These are phyloP conservation scores for Noctua pronuba DNA, from an alignment of 2,888 invertebrate genomes.

Conservation along the genomic window DNA sequence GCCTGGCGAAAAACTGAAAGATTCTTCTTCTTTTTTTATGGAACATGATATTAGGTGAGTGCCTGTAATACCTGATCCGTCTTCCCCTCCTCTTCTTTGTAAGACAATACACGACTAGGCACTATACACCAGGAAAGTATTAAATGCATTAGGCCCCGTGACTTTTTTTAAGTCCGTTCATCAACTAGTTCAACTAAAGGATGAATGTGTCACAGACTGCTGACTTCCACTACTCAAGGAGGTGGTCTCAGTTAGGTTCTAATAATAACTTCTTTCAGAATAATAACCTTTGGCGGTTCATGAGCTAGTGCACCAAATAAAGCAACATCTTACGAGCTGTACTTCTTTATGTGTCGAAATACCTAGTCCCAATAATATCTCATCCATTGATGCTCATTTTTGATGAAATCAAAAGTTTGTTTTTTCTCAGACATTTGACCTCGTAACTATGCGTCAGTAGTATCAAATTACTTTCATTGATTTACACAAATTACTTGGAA, in stretches of 20 bases:
- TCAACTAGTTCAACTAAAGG: background rate
- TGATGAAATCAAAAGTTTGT: background rate
- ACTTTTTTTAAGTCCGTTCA: background rate
- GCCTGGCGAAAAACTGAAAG: background rate
- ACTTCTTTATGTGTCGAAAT: background rate
- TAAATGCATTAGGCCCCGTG: background rate
- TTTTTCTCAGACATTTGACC: background rate
- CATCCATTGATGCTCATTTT: background rate
- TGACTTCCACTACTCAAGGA: background rate
- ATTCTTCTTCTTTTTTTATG: background rate
- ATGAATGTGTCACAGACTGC: too few species aligned
- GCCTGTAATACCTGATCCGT: background rate
- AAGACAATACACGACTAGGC: background rate
- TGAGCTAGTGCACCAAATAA: background rate
- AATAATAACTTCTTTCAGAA: background rate
- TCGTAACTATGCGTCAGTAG: background rate
- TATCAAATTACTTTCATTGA: constrained; percentile 33
- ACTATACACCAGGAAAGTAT: background rate
- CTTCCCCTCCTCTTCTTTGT: background rate
- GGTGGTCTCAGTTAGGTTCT: background rate
- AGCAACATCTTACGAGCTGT: background rate
- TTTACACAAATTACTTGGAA: constrained; percentile 13
- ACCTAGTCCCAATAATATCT: background rate
- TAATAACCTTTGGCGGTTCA: background rate
- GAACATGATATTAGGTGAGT: background rate